These are phyloP conservation scores for Ammodytes dubius DNA, from an alignment of 2,113 vertebrate genomes.

Conservation along the genomic window DNA sequence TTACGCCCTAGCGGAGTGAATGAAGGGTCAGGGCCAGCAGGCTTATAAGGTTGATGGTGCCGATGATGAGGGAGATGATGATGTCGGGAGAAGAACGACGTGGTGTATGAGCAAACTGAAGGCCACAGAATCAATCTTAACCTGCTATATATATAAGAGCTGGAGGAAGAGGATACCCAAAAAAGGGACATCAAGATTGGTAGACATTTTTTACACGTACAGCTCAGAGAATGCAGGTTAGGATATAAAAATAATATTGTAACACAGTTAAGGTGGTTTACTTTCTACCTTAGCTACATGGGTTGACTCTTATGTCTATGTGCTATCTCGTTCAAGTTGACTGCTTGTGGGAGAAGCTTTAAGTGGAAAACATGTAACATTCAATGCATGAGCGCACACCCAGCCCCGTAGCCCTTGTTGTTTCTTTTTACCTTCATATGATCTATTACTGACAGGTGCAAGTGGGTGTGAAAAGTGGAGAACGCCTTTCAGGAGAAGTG, in stretches of 20 bases:
- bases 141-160: neutral
- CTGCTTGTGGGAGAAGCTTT: slow-evolving; percentile 29
- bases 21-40: slow-evolving; percentile 73
- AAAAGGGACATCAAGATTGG: neutral
- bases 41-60: slow-evolving; percentile 55
- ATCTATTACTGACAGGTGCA: slow-evolving; percentile 77
- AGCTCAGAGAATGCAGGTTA: slow-evolving; percentile 1
- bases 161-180: neutral
- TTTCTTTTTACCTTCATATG: slow-evolving; percentile 72
- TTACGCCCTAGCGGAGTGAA: slow-evolving; percentile 69
- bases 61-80: slow-evolving; percentile 63
- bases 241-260: slow-evolving; percentile 15
- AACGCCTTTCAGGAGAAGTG: slow-evolving; percentile 40
- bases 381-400: slow-evolving; percentile 41
- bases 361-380: slow-evolving; percentile 46
- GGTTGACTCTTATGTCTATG: slow-evolving; percentile 4
- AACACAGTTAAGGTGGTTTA: neutral
- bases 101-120: slow-evolving; percentile 42
- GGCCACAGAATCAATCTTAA: slow-evolving; percentile 52
- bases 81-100: slow-evolving; percentile 55
- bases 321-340: slow-evolving; percentile 1
- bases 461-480: slow-evolving; percentile 66
- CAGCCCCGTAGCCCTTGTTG: slow-evolving; percentile 51
- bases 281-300: neutral
- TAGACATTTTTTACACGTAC: slow-evolving; percentile 10